Base-by-base conservation (phyloP, 2,113 vertebrate species). In the Oriolus oriolus region DNA sequence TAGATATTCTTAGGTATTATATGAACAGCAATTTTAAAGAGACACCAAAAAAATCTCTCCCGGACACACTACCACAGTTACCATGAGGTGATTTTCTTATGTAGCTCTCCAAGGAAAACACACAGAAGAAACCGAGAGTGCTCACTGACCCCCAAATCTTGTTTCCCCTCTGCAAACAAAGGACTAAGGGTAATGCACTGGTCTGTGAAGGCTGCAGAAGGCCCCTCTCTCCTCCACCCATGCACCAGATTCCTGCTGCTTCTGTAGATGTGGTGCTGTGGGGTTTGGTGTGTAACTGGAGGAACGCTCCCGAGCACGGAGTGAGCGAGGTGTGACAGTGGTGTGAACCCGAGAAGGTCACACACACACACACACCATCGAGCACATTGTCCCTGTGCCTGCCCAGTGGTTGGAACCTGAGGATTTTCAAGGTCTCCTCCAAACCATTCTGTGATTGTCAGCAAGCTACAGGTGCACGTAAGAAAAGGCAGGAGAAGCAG, bases 401-500 rank as follows among this genome's bases (percentile, higher is more conserved):
- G 56, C 49, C 30, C 63, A 26, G 30, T 11, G 42, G 3, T 2
- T 31, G 30, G 31, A 54, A 37, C 35, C 23, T 24, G 31, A 70
- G 16, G 18, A 14, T 44, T 70, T 56, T 37, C 37, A 17, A 70
- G 22, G 71, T 56, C 35, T 37, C 49, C 13, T 56, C 49, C 57
- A 24, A 56, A 8, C 42, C 49, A 15, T 11, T 10, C 64, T 12
- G 49, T 28, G 64, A 70, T 70, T 91, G 77, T 78, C 91, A 84
- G 33, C 50, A 8, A 52, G 47, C 87, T 60, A 76, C 53, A 90
- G 79, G 82, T 91, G 71, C 41, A 14, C 15, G 7, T 35, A 87
- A 94, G 95, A 45, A 84, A 95, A 94, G 73, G 42, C 61, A 97
- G 71, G 44, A 85, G 52, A 66, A 75, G n/a, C 74, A 54, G 74